Evolutionary conservation across 1,140 invertebrate genomes (phyloP).

Genomic region (Bombus balteatus): DNA sequence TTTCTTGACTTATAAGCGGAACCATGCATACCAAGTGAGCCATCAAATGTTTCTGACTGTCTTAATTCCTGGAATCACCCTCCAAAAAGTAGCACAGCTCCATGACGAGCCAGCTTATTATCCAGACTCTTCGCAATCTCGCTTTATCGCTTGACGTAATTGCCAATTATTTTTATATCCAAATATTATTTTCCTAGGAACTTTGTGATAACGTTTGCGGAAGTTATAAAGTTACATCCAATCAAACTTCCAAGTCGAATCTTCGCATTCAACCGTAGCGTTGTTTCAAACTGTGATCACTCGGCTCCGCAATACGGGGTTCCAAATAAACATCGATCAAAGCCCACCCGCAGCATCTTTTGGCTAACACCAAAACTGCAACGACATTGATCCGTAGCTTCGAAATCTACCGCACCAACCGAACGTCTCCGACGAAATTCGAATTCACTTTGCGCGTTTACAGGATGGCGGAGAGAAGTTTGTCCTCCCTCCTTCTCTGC

Average conservation of each 20-base stretch:
- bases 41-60: slow-evolving; percentile 55
- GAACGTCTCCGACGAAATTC: background rate
- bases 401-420: background rate
- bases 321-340: slow-evolving; percentile 13
- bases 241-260: background rate
- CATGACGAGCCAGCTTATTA: background rate
- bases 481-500: slow-evolving; percentile 8
- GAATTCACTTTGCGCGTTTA: slow-evolving; percentile 32
- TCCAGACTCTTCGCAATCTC: background rate
- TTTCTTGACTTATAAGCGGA: slow-evolving; percentile 71
- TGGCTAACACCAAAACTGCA: background rate
- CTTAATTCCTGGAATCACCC: slow-evolving; percentile 36
- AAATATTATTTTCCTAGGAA: background rate
- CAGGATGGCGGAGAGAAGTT: slow-evolving; percentile 48
- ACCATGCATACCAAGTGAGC: slow-evolving; percentile 71
- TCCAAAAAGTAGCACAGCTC: background rate
- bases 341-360: background rate
- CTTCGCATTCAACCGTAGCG: background rate
- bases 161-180: background rate
- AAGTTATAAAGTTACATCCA: background rate
- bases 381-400: background rate
- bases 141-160: background rate
- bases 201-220: background rate
- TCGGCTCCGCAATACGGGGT: background rate
- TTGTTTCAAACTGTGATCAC: background rate